These are phyloP conservation scores for Globia sparganii DNA, from an alignment of 2,888 invertebrate genomes.

Conservation along the genomic window DNA sequence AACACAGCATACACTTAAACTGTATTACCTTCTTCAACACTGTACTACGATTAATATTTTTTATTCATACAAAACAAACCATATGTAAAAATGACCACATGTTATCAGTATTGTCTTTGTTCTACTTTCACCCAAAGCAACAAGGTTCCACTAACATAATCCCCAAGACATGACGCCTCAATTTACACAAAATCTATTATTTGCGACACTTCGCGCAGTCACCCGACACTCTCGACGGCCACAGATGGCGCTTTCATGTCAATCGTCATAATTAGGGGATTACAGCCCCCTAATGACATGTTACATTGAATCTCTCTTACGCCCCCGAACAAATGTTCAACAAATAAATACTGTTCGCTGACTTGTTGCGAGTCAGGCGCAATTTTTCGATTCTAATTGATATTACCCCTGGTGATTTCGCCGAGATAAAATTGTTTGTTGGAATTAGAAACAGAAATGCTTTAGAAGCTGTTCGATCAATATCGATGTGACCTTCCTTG, in stretches of 20 bases:
- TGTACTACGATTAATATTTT: neutral
- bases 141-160: slow-evolving; percentile 52
- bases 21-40: neutral
- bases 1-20: too few relatives aligned
- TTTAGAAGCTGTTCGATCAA: slow-evolving; percentile 19
- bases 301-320: slow-evolving; percentile 88
- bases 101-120: slow-evolving; percentile 13
- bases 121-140: slow-evolving; percentile 14
- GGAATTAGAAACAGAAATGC: slow-evolving; percentile 18
- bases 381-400: slow-evolving; percentile 62
- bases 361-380: slow-evolving; percentile 70
- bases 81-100: slow-evolving; percentile 20
- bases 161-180: slow-evolving; percentile 68
- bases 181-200: slow-evolving; percentile 70
- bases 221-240: slow-evolving; percentile 87
- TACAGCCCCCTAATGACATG: slow-evolving; percentile 88
- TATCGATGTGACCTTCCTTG: slow-evolving; percentile 8
- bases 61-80: slow-evolving; percentile 5
- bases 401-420: slow-evolving; percentile 51
- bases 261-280: slow-evolving; percentile 91
- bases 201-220: slow-evolving; percentile 74
- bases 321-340: slow-evolving; percentile 87
- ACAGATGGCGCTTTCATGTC: slow-evolving; percentile 90
- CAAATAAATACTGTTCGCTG: slow-evolving; percentile 83
- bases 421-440: slow-evolving; percentile 52